A percentile compares a stretch with the other conserved stretches of the same genome.
Evolutionary conservation across 2,797 vertebrate genomes (phyloP).

Genomic region (Pempheris klunzingeri): DNA sequence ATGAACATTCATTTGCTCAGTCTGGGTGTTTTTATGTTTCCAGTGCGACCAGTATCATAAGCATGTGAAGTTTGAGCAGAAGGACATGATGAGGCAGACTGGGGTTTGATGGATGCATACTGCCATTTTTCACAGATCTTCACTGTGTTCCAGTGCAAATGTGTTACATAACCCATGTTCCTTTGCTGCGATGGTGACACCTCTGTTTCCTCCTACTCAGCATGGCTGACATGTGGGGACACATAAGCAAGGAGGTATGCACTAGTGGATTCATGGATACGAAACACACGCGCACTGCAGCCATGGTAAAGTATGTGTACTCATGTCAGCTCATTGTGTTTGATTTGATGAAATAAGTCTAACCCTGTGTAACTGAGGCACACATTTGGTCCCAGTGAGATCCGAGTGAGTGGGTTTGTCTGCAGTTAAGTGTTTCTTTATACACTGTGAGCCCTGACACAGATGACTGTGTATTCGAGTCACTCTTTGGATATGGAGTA

Average conservation of each 20-base stretch:
- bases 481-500: background rate
- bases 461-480: background rate
- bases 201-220: slow-evolving; percentile 22
- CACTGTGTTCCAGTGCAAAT: slow-evolving; percentile 27
- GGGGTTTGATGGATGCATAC: background rate
- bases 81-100: background rate
- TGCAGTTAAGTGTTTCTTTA: background rate
- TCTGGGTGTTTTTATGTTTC: background rate
- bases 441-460: slow-evolving; percentile 25
- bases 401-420: background rate
- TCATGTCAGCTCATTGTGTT: slow-evolving; percentile 12
- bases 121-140: slow-evolving; percentile 28
- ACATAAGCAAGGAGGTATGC: background rate
- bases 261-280: background rate
- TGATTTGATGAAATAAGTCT: slow-evolving; percentile 6
- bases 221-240: slow-evolving; percentile 20
- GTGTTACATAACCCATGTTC: slow-evolving; percentile 25
- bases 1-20: background rate
- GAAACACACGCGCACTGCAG: background rate
- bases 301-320: background rate
- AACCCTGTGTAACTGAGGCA: slow-evolving; percentile 4
- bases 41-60: background rate
- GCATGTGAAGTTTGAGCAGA: background rate
- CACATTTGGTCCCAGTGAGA: background rate
- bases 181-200: slow-evolving; percentile 23